Base-by-base conservation (phyloP, 1,140 invertebrate genomes). In the Drosophila subobscura region DNA sequence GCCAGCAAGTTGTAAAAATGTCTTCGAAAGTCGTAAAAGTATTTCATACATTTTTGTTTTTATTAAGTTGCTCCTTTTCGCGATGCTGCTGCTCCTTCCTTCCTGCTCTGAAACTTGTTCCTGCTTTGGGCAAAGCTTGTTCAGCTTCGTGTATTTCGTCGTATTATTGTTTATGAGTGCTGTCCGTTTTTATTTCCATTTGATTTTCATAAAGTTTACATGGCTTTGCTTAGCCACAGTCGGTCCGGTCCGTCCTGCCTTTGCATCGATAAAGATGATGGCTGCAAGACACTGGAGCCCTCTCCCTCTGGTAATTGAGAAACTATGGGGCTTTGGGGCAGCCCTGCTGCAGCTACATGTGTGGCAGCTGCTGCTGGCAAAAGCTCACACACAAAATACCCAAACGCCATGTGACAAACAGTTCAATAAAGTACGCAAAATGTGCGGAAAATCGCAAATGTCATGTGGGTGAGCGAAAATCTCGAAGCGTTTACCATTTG, bases 11-110 rank as follows among this genome's bases (percentile, higher is more conserved):
- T 81, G 81, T 89, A 89, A 88, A 89, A 89, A 86, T 90, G 86
- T 89, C 81, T 86, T 89, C 81, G 84, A 86, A 86, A 90, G 73
- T 89, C 86, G 86, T 86, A 90, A 90, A 90, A 90, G 85, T 88
- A 89, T 88, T 88, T 88, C 83, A 88, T 88, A 85, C 83, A 88
- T 88, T 88, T 86, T 83, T 75, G 74, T 83, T 88, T 86, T 86
- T 88, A 86, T 86, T 88, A 88, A 86, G 83, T 86, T 81, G 77
- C 58, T 61, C 4, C 14, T 47, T 46, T 40, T 50, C 22, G 25
- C 49, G 16, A 1, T 37, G 45, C 12, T 22, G 56, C 20, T 57
- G 60, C 49, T 57, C 25, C 42, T 65, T 63, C 42, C 22, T 53
- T 50, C 12, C 41, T 29, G 29, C 29, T 58, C 46, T 23, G 20